A percentile compares a stretch with the other conserved stretches of the same genome.
Conservation (phyloP, 2,888 invertebrate species). For the Anticlea derivata region DNA sequence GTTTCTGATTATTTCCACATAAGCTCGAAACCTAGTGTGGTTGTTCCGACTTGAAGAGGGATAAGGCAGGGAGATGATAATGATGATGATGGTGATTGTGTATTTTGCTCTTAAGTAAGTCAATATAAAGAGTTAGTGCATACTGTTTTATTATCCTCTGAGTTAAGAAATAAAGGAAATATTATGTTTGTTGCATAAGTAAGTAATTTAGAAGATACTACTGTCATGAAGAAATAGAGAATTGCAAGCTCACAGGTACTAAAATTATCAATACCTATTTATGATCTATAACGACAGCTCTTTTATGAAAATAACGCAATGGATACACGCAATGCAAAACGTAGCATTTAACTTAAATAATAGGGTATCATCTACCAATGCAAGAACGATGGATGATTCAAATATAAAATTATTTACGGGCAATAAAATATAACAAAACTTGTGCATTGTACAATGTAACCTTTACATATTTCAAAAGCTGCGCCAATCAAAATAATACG, state of each 20-base stretch:
- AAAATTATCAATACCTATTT: neutral
- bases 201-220: no score
- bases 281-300: neutral
- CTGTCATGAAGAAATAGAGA: neutral
- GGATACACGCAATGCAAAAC: neutral
- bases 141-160: no score
- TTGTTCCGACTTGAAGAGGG: no score
- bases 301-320: conserved; percentile 1
- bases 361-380: neutral
- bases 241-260: neutral
- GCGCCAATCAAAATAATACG: no score
- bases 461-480: neutral
- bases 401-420: neutral
- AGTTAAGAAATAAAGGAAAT: no score
- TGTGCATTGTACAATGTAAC: neutral
- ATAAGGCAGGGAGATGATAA: no score
- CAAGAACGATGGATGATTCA: neutral
- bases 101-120: no score
- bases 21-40: no score
- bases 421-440: neutral
- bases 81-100: no score
- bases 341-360: neutral
- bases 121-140: no score
- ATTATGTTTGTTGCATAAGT: no score
- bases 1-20: no score